Percentiles rank a stretch among this genome's conserved stretches.
These are phyloP conservation scores for Procambarus virginalis DNA, from an alignment of 1,140 invertebrate species.

Conservation along the genomic window DNA sequence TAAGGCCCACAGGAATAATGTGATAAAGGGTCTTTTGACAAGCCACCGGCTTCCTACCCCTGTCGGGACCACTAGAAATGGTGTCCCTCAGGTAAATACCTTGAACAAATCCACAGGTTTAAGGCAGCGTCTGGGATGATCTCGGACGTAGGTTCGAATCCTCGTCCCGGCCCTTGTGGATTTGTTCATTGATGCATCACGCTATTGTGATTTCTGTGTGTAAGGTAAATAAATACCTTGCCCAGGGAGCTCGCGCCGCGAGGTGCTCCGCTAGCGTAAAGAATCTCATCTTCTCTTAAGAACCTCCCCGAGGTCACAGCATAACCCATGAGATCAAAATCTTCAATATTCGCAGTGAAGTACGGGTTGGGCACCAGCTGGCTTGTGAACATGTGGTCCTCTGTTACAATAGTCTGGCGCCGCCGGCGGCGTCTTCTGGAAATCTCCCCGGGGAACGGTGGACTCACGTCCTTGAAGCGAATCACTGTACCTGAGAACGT, in stretches of 20 bases:
- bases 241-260: slow-evolving; percentile 74
- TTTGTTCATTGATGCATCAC: too few species aligned
- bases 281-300: slow-evolving; percentile 72
- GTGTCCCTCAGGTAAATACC: too few species aligned
- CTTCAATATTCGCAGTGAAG: slow-evolving; percentile 48
- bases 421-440: not conserved
- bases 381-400: not conserved
- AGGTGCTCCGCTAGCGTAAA: slow-evolving; percentile 78
- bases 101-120: too few species aligned
- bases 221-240: too few species aligned
- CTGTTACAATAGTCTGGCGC: not conserved
- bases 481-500: slow-evolving; percentile 35
- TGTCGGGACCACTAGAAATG: too few species aligned
- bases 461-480: not conserved
- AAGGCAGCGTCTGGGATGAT: too few species aligned
- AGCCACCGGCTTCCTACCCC: too few species aligned
- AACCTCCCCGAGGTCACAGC: slow-evolving; percentile 78
- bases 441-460: not conserved
- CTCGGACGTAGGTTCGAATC: too few species aligned
- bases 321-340: slow-evolving; percentile 72
- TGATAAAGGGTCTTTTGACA: too few species aligned
- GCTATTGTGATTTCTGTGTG: too few species aligned
- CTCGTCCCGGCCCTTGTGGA: too few species aligned
- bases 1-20: too few species aligned
- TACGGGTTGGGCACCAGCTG: slow-evolving; percentile 68